These are phyloP conservation scores for Calliphora vomitoria DNA, from an alignment of 2,888 invertebrate species.

Conservation along the genomic window DNA sequence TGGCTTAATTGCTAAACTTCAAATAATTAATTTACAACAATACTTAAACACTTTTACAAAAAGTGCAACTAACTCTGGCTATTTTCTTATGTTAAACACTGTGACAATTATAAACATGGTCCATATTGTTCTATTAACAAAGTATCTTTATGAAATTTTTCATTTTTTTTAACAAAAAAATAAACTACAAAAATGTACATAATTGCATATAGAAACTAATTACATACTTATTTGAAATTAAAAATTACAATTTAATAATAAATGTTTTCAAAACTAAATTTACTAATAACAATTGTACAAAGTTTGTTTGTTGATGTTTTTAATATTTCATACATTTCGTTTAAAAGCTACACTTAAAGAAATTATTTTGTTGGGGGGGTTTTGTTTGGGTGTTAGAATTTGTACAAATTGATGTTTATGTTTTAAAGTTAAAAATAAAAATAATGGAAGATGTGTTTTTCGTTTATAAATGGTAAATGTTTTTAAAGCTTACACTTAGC, in stretches of 20 bases:
- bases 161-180: neutral
- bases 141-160: neutral
- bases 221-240: constrained; percentile 7
- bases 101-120: constrained; percentile 51
- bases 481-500: constrained; percentile 65
- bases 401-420: constrained; percentile 54
- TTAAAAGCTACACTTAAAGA: constrained; percentile 50
- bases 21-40: constrained; percentile 68
- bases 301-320: neutral
- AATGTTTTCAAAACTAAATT: constrained; percentile 46
- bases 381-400: constrained; percentile 29
- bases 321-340: neutral
- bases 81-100: constrained; percentile 24
- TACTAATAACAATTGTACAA: constrained; percentile 68
- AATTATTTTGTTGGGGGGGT: neutral
- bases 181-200: constrained; percentile 41
- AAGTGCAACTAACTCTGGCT: constrained; percentile 69
- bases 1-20: constrained; percentile 30
- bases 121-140: constrained; percentile 45
- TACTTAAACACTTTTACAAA: constrained; percentile 76
- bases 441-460: constrained; percentile 60
- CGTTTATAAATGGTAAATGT: neutral
- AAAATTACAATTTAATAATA: neutral
- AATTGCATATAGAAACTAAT: constrained; percentile 26
- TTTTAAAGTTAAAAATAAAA: constrained; percentile 35